A percentile compares a stretch with the other conserved stretches of the same genome.
phyloP scores from a whole-genome alignment of 2,797 vertebrate species.

The Sebastes itinus region DNA sequence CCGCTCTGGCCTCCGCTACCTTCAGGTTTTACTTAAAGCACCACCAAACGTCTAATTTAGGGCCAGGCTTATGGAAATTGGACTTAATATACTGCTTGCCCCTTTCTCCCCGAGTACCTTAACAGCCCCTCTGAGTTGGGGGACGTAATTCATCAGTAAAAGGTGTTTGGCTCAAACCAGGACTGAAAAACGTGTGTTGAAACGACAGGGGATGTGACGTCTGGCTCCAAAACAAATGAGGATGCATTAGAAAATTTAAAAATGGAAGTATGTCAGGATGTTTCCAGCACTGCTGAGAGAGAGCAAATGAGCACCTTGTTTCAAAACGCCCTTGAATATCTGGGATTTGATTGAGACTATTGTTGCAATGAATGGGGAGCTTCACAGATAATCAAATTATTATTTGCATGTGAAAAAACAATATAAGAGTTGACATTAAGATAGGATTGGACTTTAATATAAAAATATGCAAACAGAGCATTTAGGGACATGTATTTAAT shows the following conservation, averaged over 20 bases:
- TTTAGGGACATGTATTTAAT: neutral
- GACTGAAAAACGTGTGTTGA: conserved; percentile 9
- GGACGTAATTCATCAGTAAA: conserved; percentile 53
- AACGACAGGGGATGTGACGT: neutral
- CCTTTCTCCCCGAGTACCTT: conserved; percentile 19
- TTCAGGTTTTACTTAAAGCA: conserved; percentile 71
- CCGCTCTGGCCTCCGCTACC: conserved; percentile 54
- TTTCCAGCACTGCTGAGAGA: neutral
- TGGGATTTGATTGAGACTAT: neutral
- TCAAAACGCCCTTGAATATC: neutral
- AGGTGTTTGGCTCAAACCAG: conserved; percentile 39
- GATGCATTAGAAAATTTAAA: neutral
- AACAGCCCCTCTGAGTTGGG: conserved; percentile 38
- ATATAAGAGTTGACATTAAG: neutral
- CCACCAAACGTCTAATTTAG: conserved; percentile 70
- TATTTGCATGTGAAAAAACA: neutral
- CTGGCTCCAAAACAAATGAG: neutral
- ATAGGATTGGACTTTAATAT: neutral
- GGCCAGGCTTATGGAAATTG: conserved; percentile 73
- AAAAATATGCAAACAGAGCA: neutral
- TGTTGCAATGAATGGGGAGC: neutral
- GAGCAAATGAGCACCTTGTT: neutral
- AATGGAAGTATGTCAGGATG: neutral
- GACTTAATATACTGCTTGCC: conserved; percentile 66
- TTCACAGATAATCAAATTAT: neutral